phyloP scores from a whole-genome alignment of 2,113 vertebrate species.

The Acrocephalus arundinaceus region DNA sequence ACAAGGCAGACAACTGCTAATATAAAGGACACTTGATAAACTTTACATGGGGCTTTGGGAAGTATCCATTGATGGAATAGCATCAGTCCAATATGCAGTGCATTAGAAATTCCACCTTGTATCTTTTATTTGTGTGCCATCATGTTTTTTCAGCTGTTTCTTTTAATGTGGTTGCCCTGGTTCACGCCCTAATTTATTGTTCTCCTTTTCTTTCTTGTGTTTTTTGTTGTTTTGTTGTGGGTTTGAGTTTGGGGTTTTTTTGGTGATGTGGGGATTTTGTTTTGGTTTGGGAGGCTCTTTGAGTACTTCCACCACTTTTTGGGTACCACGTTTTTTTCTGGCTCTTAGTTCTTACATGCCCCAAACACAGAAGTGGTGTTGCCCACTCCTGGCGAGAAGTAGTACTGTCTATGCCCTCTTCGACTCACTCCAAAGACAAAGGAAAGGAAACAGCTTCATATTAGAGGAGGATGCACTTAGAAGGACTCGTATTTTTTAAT shows the following conservation, averaged over 20 bases:
- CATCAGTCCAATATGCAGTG: not conserved
- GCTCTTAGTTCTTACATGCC: not conserved
- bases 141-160: not conserved
- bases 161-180: not conserved
- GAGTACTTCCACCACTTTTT: not conserved
- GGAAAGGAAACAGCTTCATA: not conserved
- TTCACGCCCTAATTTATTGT: not conserved
- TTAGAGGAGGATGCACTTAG: not conserved
- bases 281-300: not conserved
- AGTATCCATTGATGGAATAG: not conserved
- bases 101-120: not conserved
- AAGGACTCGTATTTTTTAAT: not conserved
- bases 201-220: not conserved
- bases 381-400: not conserved
- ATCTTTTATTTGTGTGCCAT: not conserved
- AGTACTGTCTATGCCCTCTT: not conserved
- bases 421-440: not conserved
- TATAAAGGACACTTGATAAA: not conserved
- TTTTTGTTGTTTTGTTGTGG: not conserved
- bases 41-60: not conserved
- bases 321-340: not conserved
- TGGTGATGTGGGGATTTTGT: not conserved
- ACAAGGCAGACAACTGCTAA: not conserved
- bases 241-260: not conserved
- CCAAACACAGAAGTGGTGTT: not conserved